A percentile compares a stretch with the other conserved stretches of the same genome.
These are phyloP conservation scores for Anguilla anguilla DNA, from an alignment of 2,797 vertebrate genomes.

Conservation along the genomic window DNA sequence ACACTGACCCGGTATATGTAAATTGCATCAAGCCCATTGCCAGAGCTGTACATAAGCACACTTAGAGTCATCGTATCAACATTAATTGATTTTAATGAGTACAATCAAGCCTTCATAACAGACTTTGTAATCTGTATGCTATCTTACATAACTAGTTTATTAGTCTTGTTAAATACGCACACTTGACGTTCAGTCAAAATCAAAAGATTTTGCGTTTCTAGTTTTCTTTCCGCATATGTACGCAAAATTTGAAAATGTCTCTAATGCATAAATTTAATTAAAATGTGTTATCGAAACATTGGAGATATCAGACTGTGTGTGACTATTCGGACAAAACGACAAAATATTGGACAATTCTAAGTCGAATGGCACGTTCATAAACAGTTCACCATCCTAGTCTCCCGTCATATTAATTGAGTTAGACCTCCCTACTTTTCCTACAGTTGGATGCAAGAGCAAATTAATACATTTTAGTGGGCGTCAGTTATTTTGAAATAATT, in stretches of 20 bases:
- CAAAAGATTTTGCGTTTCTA: neutral
- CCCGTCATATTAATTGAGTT: neutral
- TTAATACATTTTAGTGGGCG: neutral
- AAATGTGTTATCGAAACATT: neutral
- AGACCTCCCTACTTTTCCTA: neutral
- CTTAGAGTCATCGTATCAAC: slow-evolving; percentile 7
- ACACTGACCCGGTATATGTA: slow-evolving; percentile 84
- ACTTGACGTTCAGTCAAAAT: neutral
- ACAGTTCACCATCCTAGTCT: neutral
- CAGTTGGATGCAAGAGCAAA: neutral
- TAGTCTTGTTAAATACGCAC: neutral
- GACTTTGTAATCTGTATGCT: slow-evolving; percentile 1
- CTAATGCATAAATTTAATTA: neutral
- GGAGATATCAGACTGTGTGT: neutral
- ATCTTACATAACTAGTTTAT: neutral
- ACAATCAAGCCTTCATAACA: slow-evolving; percentile 8
- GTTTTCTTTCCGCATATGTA: no score
- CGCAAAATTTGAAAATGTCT: no score
- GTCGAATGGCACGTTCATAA: neutral
- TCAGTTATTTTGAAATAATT: neutral
- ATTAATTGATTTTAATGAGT: slow-evolving; percentile 36
- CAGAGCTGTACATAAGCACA: slow-evolving; percentile 43
- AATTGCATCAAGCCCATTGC: slow-evolving; percentile 86
- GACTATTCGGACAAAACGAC: neutral
- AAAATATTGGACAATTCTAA: neutral